Base-by-base conservation (phyloP, 1,140 invertebrate genomes). In the Drosophila ficusphila region DNA sequence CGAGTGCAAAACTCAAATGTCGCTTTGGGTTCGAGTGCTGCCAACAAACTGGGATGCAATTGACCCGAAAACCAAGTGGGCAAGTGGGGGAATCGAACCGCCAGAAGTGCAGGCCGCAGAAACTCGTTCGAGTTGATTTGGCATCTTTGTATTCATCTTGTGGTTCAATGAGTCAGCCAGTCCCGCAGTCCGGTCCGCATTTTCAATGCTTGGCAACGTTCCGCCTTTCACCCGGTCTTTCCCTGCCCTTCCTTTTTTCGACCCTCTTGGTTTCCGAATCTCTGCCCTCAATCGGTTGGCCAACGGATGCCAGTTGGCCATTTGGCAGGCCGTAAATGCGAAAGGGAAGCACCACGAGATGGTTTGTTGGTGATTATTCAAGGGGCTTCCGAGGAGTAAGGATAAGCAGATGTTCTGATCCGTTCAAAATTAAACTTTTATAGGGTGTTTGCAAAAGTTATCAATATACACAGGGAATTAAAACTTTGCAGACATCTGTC, bases 51-150 rank as follows among this genome's bases (percentile, higher is more conserved):
- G 69, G 54, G 56, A 51, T 64, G 76, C 79, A 85, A 86, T 85
- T 85, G 79, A 85, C 81, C 79, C 75, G 79, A 65, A 83, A 75
- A 62, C 29, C 27, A 48, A 41, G 36, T 39, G 42, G 39, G 33
- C 25, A 48, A 39, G 29, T 31, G 27, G 38, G 19, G 21, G 25
- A 31, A 33, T 18, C 27, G 14, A 39, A 49, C 27, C 12, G 33
- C 5, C 11, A 19, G 38, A 4, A 18, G 14, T 31, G 47, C 51
- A 33, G 51, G 52, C 64, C 67, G 44, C 65, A 70, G 21, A 52
- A 73, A 71, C 68, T 71, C 57, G 69, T 72, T 64, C 69, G 70
- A 73, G 69, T 73, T 73, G 69, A 73, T 73, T 73, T 73, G 60
- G 58, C 61, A 64, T 78, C 69, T 60, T 77, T 67, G 57, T 51